A percentile compares a stretch with the other conserved stretches of the same genome.
phyloP scores from a whole-genome alignment of 2,888 invertebrate species.

The Argyra leucocephala region DNA sequence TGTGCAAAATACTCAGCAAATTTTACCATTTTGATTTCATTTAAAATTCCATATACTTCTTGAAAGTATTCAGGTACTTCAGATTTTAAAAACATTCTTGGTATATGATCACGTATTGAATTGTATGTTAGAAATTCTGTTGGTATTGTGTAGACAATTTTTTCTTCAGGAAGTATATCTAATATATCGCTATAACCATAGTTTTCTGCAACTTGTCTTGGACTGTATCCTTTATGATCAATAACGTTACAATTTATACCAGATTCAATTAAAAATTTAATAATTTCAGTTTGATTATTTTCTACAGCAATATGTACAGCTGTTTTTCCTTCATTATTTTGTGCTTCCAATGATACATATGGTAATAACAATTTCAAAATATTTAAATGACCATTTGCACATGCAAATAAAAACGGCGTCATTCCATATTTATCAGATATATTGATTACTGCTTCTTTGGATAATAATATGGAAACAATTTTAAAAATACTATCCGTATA shows the following conservation, averaged over 20 bases:
- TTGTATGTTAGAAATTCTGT: conserved; percentile 34
- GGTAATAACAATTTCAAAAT: conserved; percentile 32
- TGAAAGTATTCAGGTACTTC: conserved; percentile 42
- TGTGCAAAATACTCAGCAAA: conserved; percentile 35
- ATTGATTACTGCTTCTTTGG: conserved; percentile 34
- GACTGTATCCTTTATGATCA: conserved; percentile 38
- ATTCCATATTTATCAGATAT: conserved; percentile 37
- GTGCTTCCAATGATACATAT: conserved; percentile 35
- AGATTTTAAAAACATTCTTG: conserved; percentile 37
- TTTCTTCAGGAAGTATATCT: conserved; percentile 32
- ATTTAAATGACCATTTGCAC: conserved; percentile 32
- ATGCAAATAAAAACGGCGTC: conserved; percentile 41
- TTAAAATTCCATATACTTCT: conserved; percentile 34
- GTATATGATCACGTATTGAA: conserved; percentile 36
- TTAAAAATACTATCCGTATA: conserved; percentile 27
- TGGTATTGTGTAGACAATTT: conserved; percentile 31
- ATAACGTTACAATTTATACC: conserved; percentile 32
- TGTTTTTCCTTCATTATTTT: conserved; percentile 37
- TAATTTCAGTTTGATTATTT: conserved; percentile 35
- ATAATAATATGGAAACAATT: conserved; percentile 32
- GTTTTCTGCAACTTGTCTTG: conserved; percentile 36
- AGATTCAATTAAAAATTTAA: conserved; percentile 33
- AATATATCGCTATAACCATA: conserved; percentile 38
- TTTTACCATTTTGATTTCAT: conserved; percentile 30
- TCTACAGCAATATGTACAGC: conserved; percentile 41